These are phyloP conservation scores for Rhodophaea formosa DNA, from an alignment of 2,888 invertebrate species.

Conservation along the genomic window DNA sequence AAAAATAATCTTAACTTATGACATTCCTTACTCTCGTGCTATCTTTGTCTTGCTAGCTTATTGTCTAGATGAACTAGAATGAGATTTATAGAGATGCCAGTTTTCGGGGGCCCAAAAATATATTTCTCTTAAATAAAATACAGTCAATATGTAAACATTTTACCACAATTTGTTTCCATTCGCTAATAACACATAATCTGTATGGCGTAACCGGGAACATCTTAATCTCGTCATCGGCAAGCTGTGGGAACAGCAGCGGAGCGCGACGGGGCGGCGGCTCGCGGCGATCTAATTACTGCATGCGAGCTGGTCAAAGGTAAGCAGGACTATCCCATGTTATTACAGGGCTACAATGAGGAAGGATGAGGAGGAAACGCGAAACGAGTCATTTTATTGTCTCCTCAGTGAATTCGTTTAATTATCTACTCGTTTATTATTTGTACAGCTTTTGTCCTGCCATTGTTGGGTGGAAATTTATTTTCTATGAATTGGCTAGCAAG, in stretches of 20 bases:
- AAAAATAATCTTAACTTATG: no score
- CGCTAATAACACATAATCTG: slow-evolving; percentile 12
- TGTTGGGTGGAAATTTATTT: not conserved
- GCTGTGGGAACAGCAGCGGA: slow-evolving; percentile 54
- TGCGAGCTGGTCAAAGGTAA: slow-evolving; percentile 19
- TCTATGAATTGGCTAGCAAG: not conserved
- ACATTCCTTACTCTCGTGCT: no score
- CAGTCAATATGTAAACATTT: not conserved
- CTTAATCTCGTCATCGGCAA: slow-evolving; percentile 48
- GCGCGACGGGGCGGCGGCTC: slow-evolving; percentile 43
- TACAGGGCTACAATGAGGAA: slow-evolving; percentile 16
- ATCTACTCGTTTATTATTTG: not conserved
- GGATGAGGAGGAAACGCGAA: slow-evolving; percentile 10
- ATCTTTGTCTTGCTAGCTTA: no score
- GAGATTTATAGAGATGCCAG: no score
- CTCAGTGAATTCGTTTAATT: slow-evolving; percentile 5
- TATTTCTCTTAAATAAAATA: no score
- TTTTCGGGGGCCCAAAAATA: no score
- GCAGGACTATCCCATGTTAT: slow-evolving; percentile 8
- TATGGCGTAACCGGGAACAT: slow-evolving; percentile 15
- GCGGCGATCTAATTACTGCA: slow-evolving; percentile 18
- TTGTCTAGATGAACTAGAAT: no score
- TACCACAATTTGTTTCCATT: slow-evolving; percentile 5
- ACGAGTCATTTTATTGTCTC: slow-evolving; percentile 15
- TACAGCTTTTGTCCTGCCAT: not conserved